Evolutionary conservation across 1,140 invertebrate species (phyloP).

Genomic region (Bilobella aurantiaca): DNA sequence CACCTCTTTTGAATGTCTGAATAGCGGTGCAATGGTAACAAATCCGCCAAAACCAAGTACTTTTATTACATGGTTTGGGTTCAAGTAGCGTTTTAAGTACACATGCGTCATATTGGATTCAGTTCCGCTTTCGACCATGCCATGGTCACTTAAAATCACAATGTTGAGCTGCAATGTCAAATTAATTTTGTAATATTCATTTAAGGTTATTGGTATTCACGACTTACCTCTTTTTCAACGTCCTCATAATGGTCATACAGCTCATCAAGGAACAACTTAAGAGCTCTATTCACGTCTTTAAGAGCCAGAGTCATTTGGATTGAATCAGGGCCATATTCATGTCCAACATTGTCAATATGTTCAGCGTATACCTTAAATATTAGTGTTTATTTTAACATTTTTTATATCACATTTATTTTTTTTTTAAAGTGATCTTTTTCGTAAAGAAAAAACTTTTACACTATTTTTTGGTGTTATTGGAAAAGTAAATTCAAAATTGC

Average conservation of each 20-base stretch:
- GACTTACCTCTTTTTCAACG: constrained; percentile 35
- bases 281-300: constrained; percentile 36
- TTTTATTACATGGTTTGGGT: constrained; percentile 34
- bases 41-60: constrained; percentile 37
- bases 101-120: constrained; percentile 32
- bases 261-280: constrained; percentile 36
- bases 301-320: constrained; percentile 35
- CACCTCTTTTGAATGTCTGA: background rate
- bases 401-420: too few species aligned
- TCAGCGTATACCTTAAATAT: constrained; percentile 35
- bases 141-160: constrained; percentile 44
- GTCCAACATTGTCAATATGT: constrained; percentile 37
- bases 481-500: background rate
- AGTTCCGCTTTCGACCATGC: constrained; percentile 39
- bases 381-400: too few species aligned
- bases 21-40: constrained; percentile 37
- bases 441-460: too few species aligned
- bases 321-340: constrained; percentile 39
- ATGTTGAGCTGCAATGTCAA: constrained; percentile 38
- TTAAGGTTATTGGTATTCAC: background rate
- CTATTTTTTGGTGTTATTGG: too few species aligned
- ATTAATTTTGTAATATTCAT: background rate
- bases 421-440: too few species aligned
- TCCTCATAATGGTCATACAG: constrained; percentile 27
- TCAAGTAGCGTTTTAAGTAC: constrained; percentile 36